Evolutionary conservation across 2,888 invertebrate genomes (phyloP), one percentile per base, ranked within the genome.

Genomic region (Drosophila infuscata): DNA sequence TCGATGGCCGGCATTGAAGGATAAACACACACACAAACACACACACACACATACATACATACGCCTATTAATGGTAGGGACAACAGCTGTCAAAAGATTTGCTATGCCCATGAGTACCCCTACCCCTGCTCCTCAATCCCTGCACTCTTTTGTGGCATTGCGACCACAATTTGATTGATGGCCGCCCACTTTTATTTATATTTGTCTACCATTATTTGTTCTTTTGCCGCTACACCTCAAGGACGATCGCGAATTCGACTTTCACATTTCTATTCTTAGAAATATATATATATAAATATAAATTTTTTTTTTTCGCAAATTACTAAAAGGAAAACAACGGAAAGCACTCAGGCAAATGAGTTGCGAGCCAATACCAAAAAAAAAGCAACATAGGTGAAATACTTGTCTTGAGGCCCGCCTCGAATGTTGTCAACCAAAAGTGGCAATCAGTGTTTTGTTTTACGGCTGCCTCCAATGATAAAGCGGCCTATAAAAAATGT

Each of bases 281-380:
- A 25, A 25, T 25, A 0, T 8, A 8, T 25, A 25, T 25, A 25
- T 25, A 25, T 25, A 25, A n/a, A n/a, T n/a, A n/a, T n/a, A n/a
- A n/a, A n/a, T n/a, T 25, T 1, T 25, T 68, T 49, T 65, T 53
- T 29, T 38, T 54, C 70, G 63, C 74, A 77, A 81, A 74, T 81
- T 77, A 81, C 77, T 68, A 36, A 53, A 43, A 67, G 58, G 35
- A 62, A 76, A 88, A 85, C 85, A 88, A 73, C 71, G 61, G 83
- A 87, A 87, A 83, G 85, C 87, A 85, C 83, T 87, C 88, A 83
- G 80, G 74, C 77, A 87, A 87, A 87, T 87, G 89, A 87, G 82
- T 81, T 81, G 74, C 75, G 48, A 62, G 71, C 43, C 43, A 46
- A 63, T 49, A 36, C n/a, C n/a, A 25, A 25, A 25, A 25, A 25